These are phyloP conservation scores for Microtus agrestis DNA, from an alignment of 2,797 vertebrate genomes.

Conservation along the genomic window DNA sequence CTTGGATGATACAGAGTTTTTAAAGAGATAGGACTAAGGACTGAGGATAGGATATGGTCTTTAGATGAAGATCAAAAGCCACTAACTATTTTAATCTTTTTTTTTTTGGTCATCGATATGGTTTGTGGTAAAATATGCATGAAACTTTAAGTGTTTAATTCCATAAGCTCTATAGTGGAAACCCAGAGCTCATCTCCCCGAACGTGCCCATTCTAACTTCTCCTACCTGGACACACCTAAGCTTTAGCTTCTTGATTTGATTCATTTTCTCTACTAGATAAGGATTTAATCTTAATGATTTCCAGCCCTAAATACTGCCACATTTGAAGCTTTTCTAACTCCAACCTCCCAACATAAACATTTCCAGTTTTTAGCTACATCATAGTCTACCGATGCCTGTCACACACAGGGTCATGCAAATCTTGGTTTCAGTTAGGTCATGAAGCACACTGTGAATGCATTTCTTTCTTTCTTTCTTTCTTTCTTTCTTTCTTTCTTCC, in stretches of 20 bases:
- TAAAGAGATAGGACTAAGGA: not conserved
- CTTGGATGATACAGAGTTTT: not conserved
- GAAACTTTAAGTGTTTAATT: not conserved
- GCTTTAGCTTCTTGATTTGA: not conserved
- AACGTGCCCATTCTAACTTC: not conserved
- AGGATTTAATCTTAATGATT: not conserved
- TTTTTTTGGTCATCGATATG: not conserved
- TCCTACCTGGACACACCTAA: not conserved
- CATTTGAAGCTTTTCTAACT: not conserved
- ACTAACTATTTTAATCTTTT: not conserved
- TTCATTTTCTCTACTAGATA: not conserved
- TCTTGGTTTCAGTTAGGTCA: not conserved
- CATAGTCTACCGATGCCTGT: not conserved
- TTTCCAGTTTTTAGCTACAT: slow-evolving; percentile 34
- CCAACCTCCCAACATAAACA: not conserved
- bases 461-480: not conserved
- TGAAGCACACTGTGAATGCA: not conserved
- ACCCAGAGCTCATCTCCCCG: not conserved
- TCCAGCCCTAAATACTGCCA: not conserved
- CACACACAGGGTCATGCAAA: not conserved
- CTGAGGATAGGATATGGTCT: not conserved
- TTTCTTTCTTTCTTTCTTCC: not conserved
- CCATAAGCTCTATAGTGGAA: not conserved
- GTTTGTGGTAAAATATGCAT: not conserved
- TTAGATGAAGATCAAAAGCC: not conserved